Conservation (phyloP, 2,888 invertebrate genomes). For the Anoplius nigerrimus region DNA sequence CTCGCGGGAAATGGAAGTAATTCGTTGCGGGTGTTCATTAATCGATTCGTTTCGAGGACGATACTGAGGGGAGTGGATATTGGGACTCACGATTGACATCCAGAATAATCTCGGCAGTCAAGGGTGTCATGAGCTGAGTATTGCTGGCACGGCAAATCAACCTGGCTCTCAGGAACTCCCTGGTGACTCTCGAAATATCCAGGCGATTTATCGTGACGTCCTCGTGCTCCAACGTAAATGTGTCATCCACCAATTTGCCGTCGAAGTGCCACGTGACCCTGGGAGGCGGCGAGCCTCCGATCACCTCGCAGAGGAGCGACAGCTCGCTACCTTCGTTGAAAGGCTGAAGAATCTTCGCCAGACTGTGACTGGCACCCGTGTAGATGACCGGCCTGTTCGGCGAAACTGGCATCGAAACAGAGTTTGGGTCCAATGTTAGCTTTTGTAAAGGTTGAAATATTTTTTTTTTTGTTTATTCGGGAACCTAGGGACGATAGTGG, state of each 20-base stretch:
- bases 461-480: too few relatives aligned
- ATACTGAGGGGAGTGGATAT: not conserved
- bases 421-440: too few relatives aligned
- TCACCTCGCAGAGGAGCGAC: slow-evolving; percentile 64
- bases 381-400: slow-evolving; percentile 66
- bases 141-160: slow-evolving; percentile 91
- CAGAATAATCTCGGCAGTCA: slow-evolving; percentile 59
- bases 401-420: slow-evolving; percentile 55
- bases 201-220: slow-evolving; percentile 87
- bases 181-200: slow-evolving; percentile 82
- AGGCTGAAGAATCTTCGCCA: slow-evolving; percentile 59
- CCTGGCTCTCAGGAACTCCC: slow-evolving; percentile 86
- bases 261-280: slow-evolving; percentile 88
- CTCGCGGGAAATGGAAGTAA: too few relatives aligned
- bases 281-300: slow-evolving; percentile 81
- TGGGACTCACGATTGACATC: slow-evolving; percentile 67
- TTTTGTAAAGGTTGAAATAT: too few relatives aligned
- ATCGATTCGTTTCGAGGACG: too few relatives aligned
- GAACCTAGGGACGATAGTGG: too few relatives aligned
- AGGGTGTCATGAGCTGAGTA: slow-evolving; percentile 87
- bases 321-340: slow-evolving; percentile 66
- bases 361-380: slow-evolving; percentile 51
- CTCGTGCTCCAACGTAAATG: slow-evolving; percentile 82
- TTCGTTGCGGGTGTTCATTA: too few relatives aligned
- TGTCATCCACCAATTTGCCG: slow-evolving; percentile 83